phyloP scores from a whole-genome alignment of 2,888 invertebrate species.

The Tachina fera region DNA sequence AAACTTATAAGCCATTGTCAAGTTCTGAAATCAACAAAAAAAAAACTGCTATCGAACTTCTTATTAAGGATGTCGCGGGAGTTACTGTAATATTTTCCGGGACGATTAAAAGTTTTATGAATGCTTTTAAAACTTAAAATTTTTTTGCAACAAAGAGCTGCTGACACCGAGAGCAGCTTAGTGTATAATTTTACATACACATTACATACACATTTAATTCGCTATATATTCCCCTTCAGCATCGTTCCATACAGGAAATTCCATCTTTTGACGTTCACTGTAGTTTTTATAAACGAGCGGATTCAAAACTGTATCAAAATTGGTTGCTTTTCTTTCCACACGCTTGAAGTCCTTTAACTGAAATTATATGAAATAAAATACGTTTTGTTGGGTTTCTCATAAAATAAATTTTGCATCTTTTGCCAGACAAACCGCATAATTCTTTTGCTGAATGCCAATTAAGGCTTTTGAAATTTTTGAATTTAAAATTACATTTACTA shows the following conservation, averaged over 20 bases:
- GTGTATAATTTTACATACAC: too few relatives aligned
- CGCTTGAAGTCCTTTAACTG: conserved; percentile 36
- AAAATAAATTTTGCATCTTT: not conserved
- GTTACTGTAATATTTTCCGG: too few relatives aligned
- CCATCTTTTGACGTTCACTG: conserved; percentile 64
- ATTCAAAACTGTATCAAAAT: conserved; percentile 49
- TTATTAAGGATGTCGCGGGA: not conserved
- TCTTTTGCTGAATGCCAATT: not conserved
- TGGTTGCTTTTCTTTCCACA: conserved; percentile 31
- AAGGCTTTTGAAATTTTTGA: conserved; percentile 48
- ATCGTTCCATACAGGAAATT: conserved; percentile 77
- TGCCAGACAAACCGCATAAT: conserved; percentile 11
- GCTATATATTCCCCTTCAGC: conserved; percentile 72
- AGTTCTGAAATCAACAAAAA: not conserved
- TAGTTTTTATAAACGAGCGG: conserved; percentile 47
- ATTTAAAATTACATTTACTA: conserved; percentile 46
- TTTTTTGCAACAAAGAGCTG: too few relatives aligned
- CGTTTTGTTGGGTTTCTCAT: not conserved
- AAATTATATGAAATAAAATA: conserved; percentile 25
- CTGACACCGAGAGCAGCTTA: not conserved
- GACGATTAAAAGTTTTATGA: too few relatives aligned
- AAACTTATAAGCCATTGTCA: too few relatives aligned
- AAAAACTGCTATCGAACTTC: conserved; percentile 4
- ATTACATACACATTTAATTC: not conserved
- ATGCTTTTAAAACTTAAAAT: too few relatives aligned